Evolutionary conservation across 2,797 vertebrate genomes (phyloP), one percentile per base, ranked within the genome.

Genomic region (Cetoscarus ocellatus): DNA sequence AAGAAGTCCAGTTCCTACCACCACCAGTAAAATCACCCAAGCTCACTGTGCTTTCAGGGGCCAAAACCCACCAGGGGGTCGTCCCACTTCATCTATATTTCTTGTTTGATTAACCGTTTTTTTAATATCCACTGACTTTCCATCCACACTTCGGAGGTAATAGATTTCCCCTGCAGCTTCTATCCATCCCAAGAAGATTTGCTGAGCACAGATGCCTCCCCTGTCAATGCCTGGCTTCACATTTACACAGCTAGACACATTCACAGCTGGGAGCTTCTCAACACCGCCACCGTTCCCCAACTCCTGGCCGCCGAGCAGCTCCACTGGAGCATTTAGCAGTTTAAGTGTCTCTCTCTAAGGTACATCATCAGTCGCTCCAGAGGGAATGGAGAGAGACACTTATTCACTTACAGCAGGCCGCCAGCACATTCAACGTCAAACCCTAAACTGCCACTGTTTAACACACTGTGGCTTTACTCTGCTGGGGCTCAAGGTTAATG

Each of bases 261-360:
- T 27, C 27, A 27, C 27, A 88, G 87, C 86, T 84, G 83, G 83
- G 77, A 82, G 82, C 86, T 77, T 27, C 43, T 86, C 79, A 39
- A 61, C 67, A 49, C 71, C 65, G 72, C 55, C 49, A 51, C 73
- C 63, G 43, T 77, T 70, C 56, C 68, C 43, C 67, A 73, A 67
- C 79, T 86, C 76, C 69, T 66, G 65, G 78, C 64, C 80, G 50
- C 74, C 47, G 86, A 87, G 77, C 82, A 84, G 85, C 88, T 90
- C 71, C 88, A 87, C 67, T 85, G 83, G 82, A 90, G 88, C 86
- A 82, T 87, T 89, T 84, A 89, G 84, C 82, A 77, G 82, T 45
- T 44, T 63, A 73, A 86, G 80, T 85, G 80, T 84, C 70, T 82
- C 71, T 79, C 76, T 79, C 18, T 39, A 60, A 84, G 80, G 71